A percentile compares a stretch with the other conserved stretches of the same genome.
These are phyloP conservation scores for Drosophila colorata DNA, from an alignment of 2,888 invertebrate species.

Conservation along the genomic window DNA sequence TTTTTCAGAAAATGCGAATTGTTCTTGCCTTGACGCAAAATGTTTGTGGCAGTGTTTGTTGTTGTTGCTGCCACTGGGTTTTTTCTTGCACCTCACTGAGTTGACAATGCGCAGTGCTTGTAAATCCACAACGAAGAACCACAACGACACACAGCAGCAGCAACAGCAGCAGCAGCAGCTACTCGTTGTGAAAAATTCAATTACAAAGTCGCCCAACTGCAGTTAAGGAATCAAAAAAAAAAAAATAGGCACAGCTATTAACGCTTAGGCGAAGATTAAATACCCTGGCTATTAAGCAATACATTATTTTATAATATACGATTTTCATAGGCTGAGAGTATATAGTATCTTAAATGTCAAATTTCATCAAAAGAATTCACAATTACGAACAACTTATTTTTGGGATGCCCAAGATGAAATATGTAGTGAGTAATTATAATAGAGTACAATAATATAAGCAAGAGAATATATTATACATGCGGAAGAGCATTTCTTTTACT, in stretches of 20 bases:
- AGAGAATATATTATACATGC: too few relatives aligned
- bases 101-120: constrained; percentile 64
- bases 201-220: constrained; percentile 70
- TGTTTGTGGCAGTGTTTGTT: constrained; percentile 63
- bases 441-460: too few relatives aligned
- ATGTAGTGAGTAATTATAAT: too few relatives aligned
- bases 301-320: too few relatives aligned
- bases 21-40: constrained; percentile 59
- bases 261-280: not conserved
- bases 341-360: too few relatives aligned
- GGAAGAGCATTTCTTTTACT: too few relatives aligned
- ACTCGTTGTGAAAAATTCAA: constrained; percentile 72
- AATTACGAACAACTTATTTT: too few relatives aligned
- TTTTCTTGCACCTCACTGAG: constrained; percentile 44
- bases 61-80: not conserved
- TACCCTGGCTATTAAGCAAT: constrained; percentile 1
- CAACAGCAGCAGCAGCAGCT: constrained; percentile 29
- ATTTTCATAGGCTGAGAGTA: too few relatives aligned
- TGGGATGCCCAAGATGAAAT: too few relatives aligned
- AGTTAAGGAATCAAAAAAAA: constrained; percentile 62
- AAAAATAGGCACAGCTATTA: not conserved
- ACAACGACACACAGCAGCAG: constrained; percentile 40
- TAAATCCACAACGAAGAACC: constrained; percentile 50
- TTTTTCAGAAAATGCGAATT: constrained; percentile 34
- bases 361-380: too few relatives aligned